Conservation (phyloP, 2,113 vertebrate genomes). For the Dipodomys merriami region DNA sequence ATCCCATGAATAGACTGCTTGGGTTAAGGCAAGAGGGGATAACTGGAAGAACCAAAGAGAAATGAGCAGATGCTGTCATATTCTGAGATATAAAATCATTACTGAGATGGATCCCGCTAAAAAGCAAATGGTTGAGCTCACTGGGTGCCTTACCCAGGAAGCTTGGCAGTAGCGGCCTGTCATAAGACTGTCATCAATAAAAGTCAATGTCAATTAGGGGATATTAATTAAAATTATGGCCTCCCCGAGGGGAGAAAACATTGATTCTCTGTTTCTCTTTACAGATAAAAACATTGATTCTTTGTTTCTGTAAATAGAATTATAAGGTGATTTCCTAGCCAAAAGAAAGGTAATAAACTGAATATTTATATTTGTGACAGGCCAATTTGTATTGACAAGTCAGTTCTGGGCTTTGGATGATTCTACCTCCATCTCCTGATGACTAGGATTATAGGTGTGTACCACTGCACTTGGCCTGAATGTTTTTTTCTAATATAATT, state of each 20-base stretch:
- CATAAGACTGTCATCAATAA: slow-evolving; percentile 84
- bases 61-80: background rate
- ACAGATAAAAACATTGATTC: slow-evolving; percentile 38
- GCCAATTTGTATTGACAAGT: too few relatives aligned
- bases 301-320: slow-evolving; percentile 15
- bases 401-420: too few relatives aligned
- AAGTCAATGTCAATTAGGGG: slow-evolving; percentile 87
- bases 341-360: slow-evolving; percentile 31
- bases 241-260: slow-evolving; percentile 32
- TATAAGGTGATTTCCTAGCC: background rate
- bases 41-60: background rate
- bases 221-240: slow-evolving; percentile 87
- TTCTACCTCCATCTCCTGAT: too few relatives aligned
- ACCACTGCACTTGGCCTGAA: too few relatives aligned
- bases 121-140: slow-evolving; percentile 70
- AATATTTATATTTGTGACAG: background rate
- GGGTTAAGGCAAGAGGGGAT: background rate
- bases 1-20: background rate
- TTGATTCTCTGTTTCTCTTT: slow-evolving; percentile 56
- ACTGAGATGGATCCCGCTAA: slow-evolving; percentile 61
- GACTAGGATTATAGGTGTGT: too few relatives aligned
- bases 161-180: slow-evolving; percentile 78
- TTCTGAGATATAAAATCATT: background rate
- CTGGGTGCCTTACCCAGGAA: slow-evolving; percentile 81
- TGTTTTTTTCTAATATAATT: background rate